Percentiles rank a stretch among this genome's conserved stretches.
These are phyloP conservation scores for Myxocyprinus asiaticus DNA, from an alignment of 2,113 vertebrate species.

Conservation along the genomic window DNA sequence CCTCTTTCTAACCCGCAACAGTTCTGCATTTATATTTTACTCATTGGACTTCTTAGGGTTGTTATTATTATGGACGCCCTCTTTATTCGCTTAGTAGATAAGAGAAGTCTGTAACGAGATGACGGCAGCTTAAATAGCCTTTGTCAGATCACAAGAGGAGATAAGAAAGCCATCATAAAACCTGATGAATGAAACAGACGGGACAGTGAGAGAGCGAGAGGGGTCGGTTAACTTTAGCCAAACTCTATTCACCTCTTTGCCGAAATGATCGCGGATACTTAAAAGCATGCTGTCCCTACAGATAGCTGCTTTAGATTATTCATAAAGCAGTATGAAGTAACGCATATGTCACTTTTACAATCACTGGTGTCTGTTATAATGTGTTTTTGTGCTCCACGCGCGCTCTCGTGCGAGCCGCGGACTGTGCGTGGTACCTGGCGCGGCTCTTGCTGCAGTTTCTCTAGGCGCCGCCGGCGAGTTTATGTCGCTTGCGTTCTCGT, in stretches of 20 bases:
- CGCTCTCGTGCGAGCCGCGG: slow-evolving; percentile 69
- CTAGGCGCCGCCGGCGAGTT: slow-evolving; percentile 80
- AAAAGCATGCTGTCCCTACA: neutral
- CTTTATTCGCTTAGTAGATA: slow-evolving; percentile 7
- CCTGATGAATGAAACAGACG: slow-evolving; percentile 9
- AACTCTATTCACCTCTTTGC: slow-evolving; percentile 48
- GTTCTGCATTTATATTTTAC: neutral
- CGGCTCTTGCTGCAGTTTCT: slow-evolving; percentile 76
- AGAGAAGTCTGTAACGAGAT: slow-evolving; percentile 24
- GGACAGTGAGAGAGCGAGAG: slow-evolving; percentile 20
- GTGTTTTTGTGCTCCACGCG: slow-evolving; percentile 51
- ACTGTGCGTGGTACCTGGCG: slow-evolving; percentile 75
- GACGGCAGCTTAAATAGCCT: slow-evolving; percentile 3
- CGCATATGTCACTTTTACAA: slow-evolving; percentile 33
- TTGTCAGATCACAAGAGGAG: slow-evolving; percentile 16
- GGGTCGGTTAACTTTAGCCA: slow-evolving; percentile 42
- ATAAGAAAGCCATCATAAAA: slow-evolving; percentile 11
- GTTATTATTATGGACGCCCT: slow-evolving; percentile 47
- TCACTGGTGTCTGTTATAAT: slow-evolving; percentile 52
- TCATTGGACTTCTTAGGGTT: neutral
- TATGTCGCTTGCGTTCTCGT: slow-evolving; percentile 77
- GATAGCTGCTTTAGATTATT: neutral
- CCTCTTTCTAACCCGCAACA: slow-evolving; percentile 49
- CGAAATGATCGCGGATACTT: slow-evolving; percentile 2
- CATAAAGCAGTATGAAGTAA: neutral